phyloP scores from a whole-genome alignment of 1,140 invertebrate genomes.

The Venturia canescens region DNA sequence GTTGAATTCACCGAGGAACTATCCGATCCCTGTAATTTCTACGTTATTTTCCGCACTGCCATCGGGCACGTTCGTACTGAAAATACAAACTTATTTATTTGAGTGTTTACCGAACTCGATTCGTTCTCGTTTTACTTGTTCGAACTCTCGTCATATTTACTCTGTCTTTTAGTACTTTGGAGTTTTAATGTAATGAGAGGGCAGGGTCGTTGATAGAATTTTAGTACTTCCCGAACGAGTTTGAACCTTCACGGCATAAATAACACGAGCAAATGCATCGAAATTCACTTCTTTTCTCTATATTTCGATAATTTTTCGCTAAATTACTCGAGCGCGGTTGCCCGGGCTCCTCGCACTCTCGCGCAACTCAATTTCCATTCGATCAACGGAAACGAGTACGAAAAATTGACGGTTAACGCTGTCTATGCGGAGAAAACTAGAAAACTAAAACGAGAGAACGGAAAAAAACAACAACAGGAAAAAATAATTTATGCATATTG shows the following conservation, averaged over 20 bases:
- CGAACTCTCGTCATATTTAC: neutral
- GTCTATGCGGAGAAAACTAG: neutral
- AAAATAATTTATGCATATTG: too few species aligned
- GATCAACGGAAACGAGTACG: conserved; percentile 51
- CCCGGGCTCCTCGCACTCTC: neutral
- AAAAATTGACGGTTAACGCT: conserved; percentile 45
- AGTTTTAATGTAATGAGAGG: neutral
- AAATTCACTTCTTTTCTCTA: neutral
- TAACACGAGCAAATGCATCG: neutral
- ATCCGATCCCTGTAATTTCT: too few species aligned
- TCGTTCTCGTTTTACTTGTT: neutral
- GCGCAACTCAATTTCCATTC: conserved; percentile 62
- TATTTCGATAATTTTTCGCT: conserved; percentile 55
- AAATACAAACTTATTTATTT: too few species aligned
- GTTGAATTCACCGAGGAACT: too few species aligned
- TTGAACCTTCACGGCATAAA: neutral
- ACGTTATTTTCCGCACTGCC: too few species aligned
- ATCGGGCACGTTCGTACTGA: too few species aligned
- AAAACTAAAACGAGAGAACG: neutral
- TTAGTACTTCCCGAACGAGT: neutral
- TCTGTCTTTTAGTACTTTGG: neutral
- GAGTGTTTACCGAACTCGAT: too few species aligned
- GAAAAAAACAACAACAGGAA: neutral
- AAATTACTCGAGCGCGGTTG: conserved; percentile 54
- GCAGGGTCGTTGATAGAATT: neutral